Conservation (phyloP, 2,888 invertebrate species). For the Pandemis corylana region DNA sequence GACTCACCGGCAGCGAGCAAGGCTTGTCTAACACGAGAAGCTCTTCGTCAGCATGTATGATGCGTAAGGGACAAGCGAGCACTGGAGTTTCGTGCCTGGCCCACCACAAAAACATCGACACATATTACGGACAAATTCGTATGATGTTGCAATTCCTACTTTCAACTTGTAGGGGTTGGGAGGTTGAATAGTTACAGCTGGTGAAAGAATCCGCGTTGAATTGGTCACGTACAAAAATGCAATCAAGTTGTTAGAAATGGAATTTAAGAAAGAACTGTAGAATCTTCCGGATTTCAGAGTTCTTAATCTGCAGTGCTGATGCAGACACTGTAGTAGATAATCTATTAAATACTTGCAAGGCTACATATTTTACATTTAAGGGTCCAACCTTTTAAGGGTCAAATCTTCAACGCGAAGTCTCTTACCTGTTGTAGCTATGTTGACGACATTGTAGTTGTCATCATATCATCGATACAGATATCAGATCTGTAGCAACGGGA, state of each 20-base stretch:
- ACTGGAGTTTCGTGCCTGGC: constrained; percentile 95
- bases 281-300: not conserved
- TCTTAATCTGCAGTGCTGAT: not conserved
- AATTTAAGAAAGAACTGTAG: not conserved
- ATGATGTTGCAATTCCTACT: constrained; percentile 33
- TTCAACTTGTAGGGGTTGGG: not conserved
- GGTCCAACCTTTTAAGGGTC: not conserved
- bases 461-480: not conserved
- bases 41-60: constrained; percentile 93
- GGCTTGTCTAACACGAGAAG: constrained; percentile 96
- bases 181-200: not conserved
- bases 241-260: not conserved
- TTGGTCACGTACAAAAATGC: not conserved
- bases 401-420: not conserved
- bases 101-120: constrained; percentile 71
- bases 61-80: constrained; percentile 90
- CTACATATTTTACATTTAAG: too few species aligned
- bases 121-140: constrained; percentile 52
- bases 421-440: not conserved
- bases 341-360: not conserved
- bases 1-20: constrained; percentile 94
- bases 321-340: too few species aligned
- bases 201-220: constrained; percentile 8
- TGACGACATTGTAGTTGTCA: not conserved
- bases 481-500: not conserved